Conservation (phyloP, 2,888 invertebrate species). For the Masnerella sp. region DNA sequence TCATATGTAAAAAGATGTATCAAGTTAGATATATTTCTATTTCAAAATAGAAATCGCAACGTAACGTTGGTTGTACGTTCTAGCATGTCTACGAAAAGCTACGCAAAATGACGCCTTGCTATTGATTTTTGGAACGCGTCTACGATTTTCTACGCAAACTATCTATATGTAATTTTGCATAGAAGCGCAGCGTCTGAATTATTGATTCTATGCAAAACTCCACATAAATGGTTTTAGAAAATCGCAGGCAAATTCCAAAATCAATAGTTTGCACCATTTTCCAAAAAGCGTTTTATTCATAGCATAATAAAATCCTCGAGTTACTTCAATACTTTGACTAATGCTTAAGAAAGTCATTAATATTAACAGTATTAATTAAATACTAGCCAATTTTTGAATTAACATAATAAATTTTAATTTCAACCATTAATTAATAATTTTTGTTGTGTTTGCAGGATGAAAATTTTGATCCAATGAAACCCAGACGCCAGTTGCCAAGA, state of each 20-base stretch:
- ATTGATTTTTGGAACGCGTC: conserved; percentile 59
- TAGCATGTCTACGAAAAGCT: conserved; percentile 38
- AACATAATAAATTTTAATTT: too few species aligned
- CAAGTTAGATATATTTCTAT: too few species aligned
- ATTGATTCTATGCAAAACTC: conserved; percentile 60
- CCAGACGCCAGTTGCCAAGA: conserved; percentile 64
- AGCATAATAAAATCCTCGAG: too few species aligned
- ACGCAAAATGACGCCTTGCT: conserved; percentile 45
- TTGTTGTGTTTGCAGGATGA: conserved; percentile 51
- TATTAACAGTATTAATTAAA: too few species aligned
- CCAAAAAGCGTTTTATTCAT: not conserved
- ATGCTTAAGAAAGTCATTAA: too few species aligned
- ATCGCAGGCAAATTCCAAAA: conserved; percentile 30
- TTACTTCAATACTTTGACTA: too few species aligned
- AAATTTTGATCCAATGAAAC: conserved; percentile 68
- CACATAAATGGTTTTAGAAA: conserved; percentile 50
- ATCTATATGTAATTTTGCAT: conserved; percentile 57
- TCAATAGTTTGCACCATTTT: conserved; percentile 30
- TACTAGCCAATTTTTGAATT: too few species aligned
- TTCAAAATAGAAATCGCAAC: not conserved
- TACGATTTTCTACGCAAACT: conserved; percentile 59
- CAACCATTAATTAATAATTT: too few species aligned
- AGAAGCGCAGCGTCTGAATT: conserved; percentile 55
- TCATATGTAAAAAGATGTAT: too few species aligned
- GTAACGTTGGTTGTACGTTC: conserved; percentile 4